Conservation (phyloP, 2,888 invertebrate genomes). For the Choristoneura rosaceana region DNA sequence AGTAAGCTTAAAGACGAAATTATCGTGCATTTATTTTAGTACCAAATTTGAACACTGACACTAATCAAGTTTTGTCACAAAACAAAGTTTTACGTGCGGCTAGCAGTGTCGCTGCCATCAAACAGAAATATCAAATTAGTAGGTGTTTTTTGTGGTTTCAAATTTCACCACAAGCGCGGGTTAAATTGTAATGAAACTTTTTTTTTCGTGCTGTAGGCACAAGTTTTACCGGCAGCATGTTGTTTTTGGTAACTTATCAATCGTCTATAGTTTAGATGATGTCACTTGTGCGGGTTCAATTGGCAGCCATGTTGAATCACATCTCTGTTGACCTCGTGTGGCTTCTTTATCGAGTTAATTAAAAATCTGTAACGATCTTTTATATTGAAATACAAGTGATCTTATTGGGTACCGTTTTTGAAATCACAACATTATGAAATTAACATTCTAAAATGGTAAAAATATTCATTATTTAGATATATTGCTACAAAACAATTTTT, state of each 20-base stretch:
- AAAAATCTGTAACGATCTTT: conserved; percentile 29
- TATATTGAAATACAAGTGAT: conserved; percentile 35
- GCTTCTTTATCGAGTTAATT: conserved; percentile 40
- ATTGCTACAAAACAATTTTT: no score
- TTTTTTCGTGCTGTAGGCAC: background rate
- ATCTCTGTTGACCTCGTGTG: conserved; percentile 32
- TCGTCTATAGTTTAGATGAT: conserved; percentile 25
- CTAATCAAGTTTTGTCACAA: background rate
- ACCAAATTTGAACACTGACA: background rate
- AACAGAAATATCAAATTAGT: background rate
- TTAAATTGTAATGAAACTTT: background rate
- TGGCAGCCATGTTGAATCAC: conserved; percentile 36
- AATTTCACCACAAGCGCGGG: background rate
- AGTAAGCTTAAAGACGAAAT: background rate
- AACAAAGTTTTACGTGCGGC: background rate
- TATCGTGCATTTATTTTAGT: background rate
- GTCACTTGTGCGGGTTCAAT: conserved; percentile 39
- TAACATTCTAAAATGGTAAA: no score
- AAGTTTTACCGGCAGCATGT: background rate
- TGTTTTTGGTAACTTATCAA: background rate
- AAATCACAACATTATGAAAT: no score
- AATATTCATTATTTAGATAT: no score
- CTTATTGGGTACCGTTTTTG: background rate
- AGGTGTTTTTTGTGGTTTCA: background rate
- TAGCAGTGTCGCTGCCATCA: background rate